Base-by-base conservation (phyloP, 2,797 vertebrate species). In the Ateles fusciceps region DNA sequence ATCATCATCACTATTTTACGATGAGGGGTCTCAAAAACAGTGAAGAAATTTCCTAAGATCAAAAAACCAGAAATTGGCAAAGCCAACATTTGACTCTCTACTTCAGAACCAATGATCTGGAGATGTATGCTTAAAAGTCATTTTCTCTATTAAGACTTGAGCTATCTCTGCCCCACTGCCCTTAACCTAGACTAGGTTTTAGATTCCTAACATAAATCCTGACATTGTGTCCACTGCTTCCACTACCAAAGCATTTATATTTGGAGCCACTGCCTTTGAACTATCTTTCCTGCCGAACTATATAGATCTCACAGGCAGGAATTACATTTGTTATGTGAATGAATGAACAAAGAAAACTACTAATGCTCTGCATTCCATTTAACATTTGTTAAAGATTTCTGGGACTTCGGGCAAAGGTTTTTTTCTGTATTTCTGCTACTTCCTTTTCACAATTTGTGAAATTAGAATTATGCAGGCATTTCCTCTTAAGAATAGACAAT, bases 371-470 rank as follows among this genome's bases (percentile, higher is more conserved):
- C 39, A 42, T 64, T 36, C 17, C 8, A 71, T 33, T 61, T 36
- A 14, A 26, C 61, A 81, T 78, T 90, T 90, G 8, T 50, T 74
- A 78, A 44, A 72, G 55, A 91, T 72, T 78, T 39, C 68, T 71
- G 64, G n/a, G 14, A 94, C 50, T 64, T 61, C 44, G 68, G 33
- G 22, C 33, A 88, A 88, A 91, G 22, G 1, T 15, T 87, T 81
- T 74, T 81, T 46, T 80, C 46, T 64, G 2, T 80, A 42, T 78
- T 96, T 72, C 52, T 28, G 88, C 68, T 50, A 64, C 11, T 36
- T 71, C 9, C 3, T 75, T 93, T 91, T 74, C 14, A 94, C 22
- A 78, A 26, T 96, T 87, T 95, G 61, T 94, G 15, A 80, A 55
- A 59, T 83, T 78, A 85, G 24, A 94, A 90, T 93, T 80, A 59